A percentile compares a stretch with the other conserved stretches of the same genome.
phyloP scores from a whole-genome alignment of 2,797 vertebrate genomes.

The Eremophila alpestris region DNA sequence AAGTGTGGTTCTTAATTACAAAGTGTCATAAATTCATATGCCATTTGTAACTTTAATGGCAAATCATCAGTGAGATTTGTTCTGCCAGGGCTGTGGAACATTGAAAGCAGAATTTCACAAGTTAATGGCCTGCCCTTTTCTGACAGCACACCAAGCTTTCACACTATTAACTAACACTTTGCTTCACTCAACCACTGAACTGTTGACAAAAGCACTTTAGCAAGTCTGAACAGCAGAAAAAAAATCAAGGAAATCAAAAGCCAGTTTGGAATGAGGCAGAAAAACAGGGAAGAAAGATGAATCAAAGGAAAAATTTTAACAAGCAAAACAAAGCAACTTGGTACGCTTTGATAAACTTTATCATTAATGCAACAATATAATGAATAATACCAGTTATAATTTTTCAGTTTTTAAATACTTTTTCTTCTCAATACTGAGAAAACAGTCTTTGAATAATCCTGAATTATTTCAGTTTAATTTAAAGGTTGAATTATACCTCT shows the following conservation, averaged over 20 bases:
- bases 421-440: not conserved
- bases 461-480: not conserved
- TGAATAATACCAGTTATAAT: not conserved
- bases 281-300: constrained; percentile 19
- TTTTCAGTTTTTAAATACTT: not conserved
- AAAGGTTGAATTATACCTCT: not conserved
- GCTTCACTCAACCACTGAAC: constrained; percentile 72
- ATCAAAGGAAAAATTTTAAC: constrained; percentile 1
- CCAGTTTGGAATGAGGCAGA: constrained; percentile 37
- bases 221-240: constrained; percentile 71
- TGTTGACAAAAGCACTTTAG: constrained; percentile 76
- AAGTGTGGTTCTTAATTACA: constrained; percentile 62
- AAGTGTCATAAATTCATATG: constrained; percentile 53
- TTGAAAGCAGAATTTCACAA: constrained; percentile 64
- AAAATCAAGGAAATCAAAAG: constrained; percentile 61
- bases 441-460: not conserved
- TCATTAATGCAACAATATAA: not conserved
- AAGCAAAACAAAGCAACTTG: not conserved
- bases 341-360: not conserved
- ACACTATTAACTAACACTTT: constrained; percentile 75
- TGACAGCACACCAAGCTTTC: constrained; percentile 76
- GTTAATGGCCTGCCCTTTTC: constrained; percentile 75
- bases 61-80: constrained; percentile 58
- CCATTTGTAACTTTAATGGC: constrained; percentile 59
- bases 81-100: constrained; percentile 49